Percentiles rank a stretch among this genome's conserved stretches.
These are phyloP conservation scores for Lanius collurio DNA, from an alignment of 2,113 vertebrate genomes.

Conservation along the genomic window DNA sequence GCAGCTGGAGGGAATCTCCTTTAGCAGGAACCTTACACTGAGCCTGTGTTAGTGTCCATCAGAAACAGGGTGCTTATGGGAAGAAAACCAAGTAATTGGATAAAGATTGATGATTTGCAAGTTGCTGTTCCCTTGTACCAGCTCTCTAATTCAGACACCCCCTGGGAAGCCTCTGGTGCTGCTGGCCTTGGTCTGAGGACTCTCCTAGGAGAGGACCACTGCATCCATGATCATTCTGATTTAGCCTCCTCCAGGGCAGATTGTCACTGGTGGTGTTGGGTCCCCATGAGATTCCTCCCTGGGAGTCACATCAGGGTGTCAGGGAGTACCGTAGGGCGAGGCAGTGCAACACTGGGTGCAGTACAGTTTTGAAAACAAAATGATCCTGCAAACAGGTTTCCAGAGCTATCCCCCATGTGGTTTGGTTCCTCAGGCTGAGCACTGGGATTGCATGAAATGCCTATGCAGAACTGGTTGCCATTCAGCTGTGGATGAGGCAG, in stretches of 20 bases:
- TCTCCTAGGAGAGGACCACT: neutral
- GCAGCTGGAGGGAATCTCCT: neutral
- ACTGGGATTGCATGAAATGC: neutral
- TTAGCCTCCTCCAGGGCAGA: neutral
- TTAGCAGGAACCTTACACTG: neutral
- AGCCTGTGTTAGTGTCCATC: neutral
- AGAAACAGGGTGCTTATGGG: rapidly evolving
- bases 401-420: neutral
- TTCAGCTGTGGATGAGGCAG: neutral
- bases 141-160: neutral
- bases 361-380: neutral
- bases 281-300: neutral
- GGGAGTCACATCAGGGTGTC: rapidly evolving
- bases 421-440: neutral
- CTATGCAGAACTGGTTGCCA: neutral
- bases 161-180: neutral
- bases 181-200: neutral
- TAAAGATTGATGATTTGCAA: neutral
- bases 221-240: neutral
- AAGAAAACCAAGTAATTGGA: neutral
- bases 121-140: neutral
- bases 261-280: neutral
- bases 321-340: neutral
- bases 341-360: neutral
- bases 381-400: neutral